Base-by-base conservation (phyloP, 2,888 invertebrate genomes). In the Punctoribates punctum region DNA sequence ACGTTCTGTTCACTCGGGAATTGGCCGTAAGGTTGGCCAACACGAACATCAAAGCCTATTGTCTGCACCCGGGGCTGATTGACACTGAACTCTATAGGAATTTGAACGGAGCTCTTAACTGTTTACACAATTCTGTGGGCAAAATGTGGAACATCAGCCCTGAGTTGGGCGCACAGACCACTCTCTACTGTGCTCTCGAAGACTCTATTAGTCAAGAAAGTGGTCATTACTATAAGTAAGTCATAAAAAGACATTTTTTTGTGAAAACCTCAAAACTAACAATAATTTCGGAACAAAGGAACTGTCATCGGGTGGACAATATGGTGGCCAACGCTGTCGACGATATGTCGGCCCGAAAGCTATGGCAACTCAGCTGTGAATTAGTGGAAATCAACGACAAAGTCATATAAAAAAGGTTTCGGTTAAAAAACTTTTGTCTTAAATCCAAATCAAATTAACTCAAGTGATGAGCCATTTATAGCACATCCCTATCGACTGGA, bases 161-260 rank as follows among this genome's bases (percentile, higher is more conserved):
- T 0, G 81, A 81, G 17, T 83, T 84, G 79, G 86, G 85, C 5
- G 91, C 92, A 0, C 92, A 92, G 84, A 91, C 91, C 0, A 87
- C 88, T 0, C 87, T 92, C 76, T 88, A 91, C 82, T 91, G 91
- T 81, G 82, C 84, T 34, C 81, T 85, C 1, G 82, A 82, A 38
- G 82, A 82, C 1, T 5, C 9, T 5, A 5, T 42, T 11, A 42
- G 42, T 5, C 1, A 13, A 9, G 42, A 42, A 11, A 42, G 8
- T 1, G 42, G 42, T 9, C 6, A 13, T 1, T 42, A 42, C 13
- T 42, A 42, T 51, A n/a, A 51, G 34, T 34, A 34, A 34, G 34
- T 34, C 34, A 34, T 34, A 34, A 8, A 34, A 34, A n/a, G n/a
- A n/a, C n/a, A n/a, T n/a, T n/a, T n/a, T n/a, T n/a, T n/a, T n/a